These are phyloP conservation scores for Tetrao urogallus DNA, from an alignment of 2,113 vertebrate species.

Conservation along the genomic window DNA sequence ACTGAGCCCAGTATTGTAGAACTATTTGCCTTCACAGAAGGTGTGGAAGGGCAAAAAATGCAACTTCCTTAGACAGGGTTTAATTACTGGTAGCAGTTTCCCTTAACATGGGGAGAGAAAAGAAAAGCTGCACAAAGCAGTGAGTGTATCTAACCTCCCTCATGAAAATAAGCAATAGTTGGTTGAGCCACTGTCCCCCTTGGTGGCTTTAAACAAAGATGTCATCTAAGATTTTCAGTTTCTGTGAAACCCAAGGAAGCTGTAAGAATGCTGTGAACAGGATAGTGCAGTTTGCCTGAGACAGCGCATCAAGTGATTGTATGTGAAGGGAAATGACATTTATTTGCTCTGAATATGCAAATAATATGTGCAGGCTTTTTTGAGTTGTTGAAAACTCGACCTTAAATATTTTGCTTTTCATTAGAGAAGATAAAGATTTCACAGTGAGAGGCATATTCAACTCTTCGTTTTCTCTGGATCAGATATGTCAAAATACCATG, in stretches of 20 bases:
- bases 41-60: not conserved
- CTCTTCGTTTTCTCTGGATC: not conserved
- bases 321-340: not conserved
- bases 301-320: not conserved
- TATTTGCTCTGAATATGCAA: not conserved
- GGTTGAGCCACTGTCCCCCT: not conserved
- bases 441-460: not conserved
- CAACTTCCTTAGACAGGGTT: not conserved
- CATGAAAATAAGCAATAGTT: not conserved
- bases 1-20: not conserved
- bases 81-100: not conserved
- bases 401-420: not conserved
- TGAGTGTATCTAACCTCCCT: not conserved
- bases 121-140: fast-evolving
- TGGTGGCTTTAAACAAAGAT: slow-evolving; percentile 8
- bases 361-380: not conserved
- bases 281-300: not conserved
- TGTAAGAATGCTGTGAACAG: not conserved
- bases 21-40: not conserved
- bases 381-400: not conserved
- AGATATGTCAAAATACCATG: not conserved
- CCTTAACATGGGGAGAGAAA: not conserved
- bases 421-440: slow-evolving; percentile 1
- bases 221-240: not conserved
- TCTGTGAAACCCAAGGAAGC: not conserved